Conservation (phyloP, 1,140 invertebrate genomes). For the Parapsyche elsis region DNA sequence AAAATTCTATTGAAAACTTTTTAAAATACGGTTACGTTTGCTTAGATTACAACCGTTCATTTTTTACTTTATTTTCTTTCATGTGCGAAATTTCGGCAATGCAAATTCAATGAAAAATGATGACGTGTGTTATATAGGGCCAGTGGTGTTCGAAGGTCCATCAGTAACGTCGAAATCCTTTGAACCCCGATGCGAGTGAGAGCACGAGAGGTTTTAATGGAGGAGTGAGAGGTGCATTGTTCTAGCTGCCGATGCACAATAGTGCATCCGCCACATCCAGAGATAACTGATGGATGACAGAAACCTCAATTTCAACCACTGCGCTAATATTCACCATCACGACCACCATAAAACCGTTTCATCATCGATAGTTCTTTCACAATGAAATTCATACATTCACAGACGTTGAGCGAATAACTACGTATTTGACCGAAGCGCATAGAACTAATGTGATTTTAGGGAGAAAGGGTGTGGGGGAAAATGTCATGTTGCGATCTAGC, state of each 20-base stretch:
- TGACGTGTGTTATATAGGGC: not conserved
- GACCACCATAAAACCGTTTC: not conserved
- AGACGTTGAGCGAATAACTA: not conserved
- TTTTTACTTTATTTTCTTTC: no score
- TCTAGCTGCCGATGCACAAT: conserved; percentile 65
- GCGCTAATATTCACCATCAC: not conserved
- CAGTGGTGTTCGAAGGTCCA: conserved; percentile 59
- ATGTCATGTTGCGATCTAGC: not conserved
- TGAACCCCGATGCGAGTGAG: conserved; percentile 65
- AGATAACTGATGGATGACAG: conserved; percentile 44
- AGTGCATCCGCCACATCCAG: conserved; percentile 61
- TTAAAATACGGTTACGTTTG: not conserved
- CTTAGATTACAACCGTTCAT: no score
- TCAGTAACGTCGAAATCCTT: conserved; percentile 60
- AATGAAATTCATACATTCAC: not conserved
- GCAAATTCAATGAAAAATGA: not conserved
- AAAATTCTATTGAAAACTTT: not conserved
- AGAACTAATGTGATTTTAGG: not conserved
- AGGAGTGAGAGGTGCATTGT: conserved; percentile 63
- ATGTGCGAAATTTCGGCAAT: not conserved
- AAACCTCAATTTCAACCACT: conserved; percentile 23
- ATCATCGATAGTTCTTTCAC: not conserved
- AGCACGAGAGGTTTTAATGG: conserved; percentile 64
- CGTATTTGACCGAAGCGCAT: no score
- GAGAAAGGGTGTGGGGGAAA: not conserved